Conservation (phyloP, 2,113 vertebrate genomes). For the Zosterops pallidus region DNA sequence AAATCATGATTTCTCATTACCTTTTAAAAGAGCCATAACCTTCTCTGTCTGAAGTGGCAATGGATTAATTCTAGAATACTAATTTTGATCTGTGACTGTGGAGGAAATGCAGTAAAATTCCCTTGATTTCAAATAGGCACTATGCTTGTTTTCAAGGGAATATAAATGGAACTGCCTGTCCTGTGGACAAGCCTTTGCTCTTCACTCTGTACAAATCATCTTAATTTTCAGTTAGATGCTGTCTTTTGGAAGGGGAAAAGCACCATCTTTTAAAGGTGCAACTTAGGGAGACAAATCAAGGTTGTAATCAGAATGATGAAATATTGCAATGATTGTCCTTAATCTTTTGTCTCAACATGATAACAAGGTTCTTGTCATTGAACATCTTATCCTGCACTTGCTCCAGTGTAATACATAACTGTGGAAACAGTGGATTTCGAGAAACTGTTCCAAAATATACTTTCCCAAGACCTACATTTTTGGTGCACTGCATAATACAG, state of each 20-base stretch:
- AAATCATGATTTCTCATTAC: neutral
- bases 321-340: neutral
- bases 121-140: neutral
- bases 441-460: neutral
- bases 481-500: neutral
- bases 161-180: neutral
- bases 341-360: neutral
- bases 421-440: neutral
- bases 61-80: neutral
- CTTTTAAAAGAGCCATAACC: neutral
- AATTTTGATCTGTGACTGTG: neutral
- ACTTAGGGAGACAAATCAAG: neutral
- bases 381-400: neutral
- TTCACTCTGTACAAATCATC: neutral
- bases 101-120: neutral
- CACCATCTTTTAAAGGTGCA: neutral
- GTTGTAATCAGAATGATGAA: neutral
- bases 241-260: neutral
- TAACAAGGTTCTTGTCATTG: neutral
- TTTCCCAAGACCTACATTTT: neutral
- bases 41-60: neutral
- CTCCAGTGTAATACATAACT: neutral
- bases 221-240: neutral
- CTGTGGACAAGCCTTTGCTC: neutral
- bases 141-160: neutral